Percentiles rank a stretch among this genome's conserved stretches.
phyloP scores from a whole-genome alignment of 2,888 invertebrate species.

The Drosophila neonasuta region DNA sequence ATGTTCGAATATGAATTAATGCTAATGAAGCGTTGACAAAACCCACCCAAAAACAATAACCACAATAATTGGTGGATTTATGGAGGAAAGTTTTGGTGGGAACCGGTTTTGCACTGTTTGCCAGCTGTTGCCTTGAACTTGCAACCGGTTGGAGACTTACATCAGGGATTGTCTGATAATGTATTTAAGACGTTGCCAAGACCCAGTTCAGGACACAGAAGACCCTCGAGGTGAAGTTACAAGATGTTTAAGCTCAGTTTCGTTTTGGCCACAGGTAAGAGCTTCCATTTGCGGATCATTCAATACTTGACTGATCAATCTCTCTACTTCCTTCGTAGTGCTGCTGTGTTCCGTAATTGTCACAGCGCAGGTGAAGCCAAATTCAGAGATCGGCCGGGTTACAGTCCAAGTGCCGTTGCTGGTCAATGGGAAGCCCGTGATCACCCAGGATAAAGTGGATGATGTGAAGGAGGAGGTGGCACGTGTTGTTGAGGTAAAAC shows the following conservation, averaged over 20 bases:
- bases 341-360: slow-evolving; percentile 55
- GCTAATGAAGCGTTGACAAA: slow-evolving; percentile 33
- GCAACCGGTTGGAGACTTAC: slow-evolving; percentile 32
- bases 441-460: slow-evolving; percentile 36
- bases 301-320: background rate
- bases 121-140: slow-evolving; percentile 19
- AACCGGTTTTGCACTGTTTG: slow-evolving; percentile 37
- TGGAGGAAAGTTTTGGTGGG: slow-evolving; percentile 51
- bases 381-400: slow-evolving; percentile 60
- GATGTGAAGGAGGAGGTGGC: slow-evolving; percentile 53
- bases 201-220: slow-evolving; percentile 57
- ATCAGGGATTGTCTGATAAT: background rate
- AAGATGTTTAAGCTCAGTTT: slow-evolving; percentile 60
- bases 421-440: slow-evolving; percentile 59
- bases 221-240: slow-evolving; percentile 32
- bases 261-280: slow-evolving; percentile 70
- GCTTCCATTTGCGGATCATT: background rate
- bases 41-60: slow-evolving; percentile 37
- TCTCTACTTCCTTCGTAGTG: slow-evolving; percentile 45
- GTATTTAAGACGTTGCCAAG: slow-evolving; percentile 51
- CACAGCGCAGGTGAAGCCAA: slow-evolving; percentile 72
- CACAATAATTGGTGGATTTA: slow-evolving; percentile 48
- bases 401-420: slow-evolving; percentile 65
- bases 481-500: slow-evolving; percentile 56
- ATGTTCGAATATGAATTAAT: slow-evolving; percentile 9